phyloP scores from a whole-genome alignment of 2,113 vertebrate species.

The Mugil cephalus region DNA sequence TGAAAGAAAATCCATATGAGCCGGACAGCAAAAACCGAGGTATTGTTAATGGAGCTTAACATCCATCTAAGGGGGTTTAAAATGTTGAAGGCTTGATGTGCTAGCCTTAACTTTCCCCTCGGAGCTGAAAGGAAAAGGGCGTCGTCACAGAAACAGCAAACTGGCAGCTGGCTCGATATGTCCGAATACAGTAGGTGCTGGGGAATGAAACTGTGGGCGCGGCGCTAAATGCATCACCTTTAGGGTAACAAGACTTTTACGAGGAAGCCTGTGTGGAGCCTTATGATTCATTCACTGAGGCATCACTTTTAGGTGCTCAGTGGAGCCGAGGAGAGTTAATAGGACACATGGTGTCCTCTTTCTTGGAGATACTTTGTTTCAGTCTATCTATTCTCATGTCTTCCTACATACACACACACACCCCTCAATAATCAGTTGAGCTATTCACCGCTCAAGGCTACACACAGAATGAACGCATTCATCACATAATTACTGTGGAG shows the following conservation, averaged over 20 bases:
- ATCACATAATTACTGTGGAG: conserved; percentile 79
- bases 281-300: conserved; percentile 2
- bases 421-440: conserved; percentile 77
- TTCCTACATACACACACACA: conserved; percentile 28
- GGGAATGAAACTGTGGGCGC: not conserved
- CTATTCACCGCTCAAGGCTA: conserved; percentile 75
- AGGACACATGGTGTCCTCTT: conserved; percentile 11
- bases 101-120: conserved; percentile 44
- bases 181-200: not conserved
- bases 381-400: conserved; percentile 47
- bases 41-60: conserved; percentile 71
- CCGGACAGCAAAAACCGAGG: conserved; percentile 33
- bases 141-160: conserved; percentile 27
- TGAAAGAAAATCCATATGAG: conserved; percentile 70
- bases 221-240: not conserved
- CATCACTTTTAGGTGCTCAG: conserved; percentile 2
- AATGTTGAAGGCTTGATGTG: conserved; percentile 52
- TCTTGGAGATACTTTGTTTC: conserved; percentile 48
- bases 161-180: conserved; percentile 21
- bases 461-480: conserved; percentile 76
- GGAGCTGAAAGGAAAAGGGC: conserved; percentile 13
- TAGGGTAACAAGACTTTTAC: not conserved
- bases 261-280: not conserved
- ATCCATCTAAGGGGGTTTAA: conserved; percentile 58
- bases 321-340: not conserved